Percentiles rank a stretch among this genome's conserved stretches.
phyloP scores from a whole-genome alignment of 1,140 invertebrate genomes.

The Microplitis mediator region DNA sequence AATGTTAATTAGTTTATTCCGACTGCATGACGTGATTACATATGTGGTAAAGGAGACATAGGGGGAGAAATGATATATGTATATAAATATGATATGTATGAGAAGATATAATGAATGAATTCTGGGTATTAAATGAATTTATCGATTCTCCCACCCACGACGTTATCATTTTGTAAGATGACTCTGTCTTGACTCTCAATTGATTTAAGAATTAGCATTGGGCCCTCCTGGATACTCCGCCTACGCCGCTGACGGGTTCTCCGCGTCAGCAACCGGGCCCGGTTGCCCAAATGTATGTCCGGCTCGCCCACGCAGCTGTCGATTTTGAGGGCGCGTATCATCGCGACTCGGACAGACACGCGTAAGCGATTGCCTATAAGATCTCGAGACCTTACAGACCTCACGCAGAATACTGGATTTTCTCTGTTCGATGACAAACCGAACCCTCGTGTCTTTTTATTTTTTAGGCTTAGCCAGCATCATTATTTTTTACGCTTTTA shows the following conservation, averaged over 20 bases:
- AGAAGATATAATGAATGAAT: not conserved
- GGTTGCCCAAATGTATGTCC: conserved; percentile 1
- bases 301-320: not conserved
- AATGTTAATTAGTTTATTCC: too few relatives aligned
- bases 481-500: too few relatives aligned
- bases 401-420: too few relatives aligned
- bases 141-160: conserved; percentile 6
- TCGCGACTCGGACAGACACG: not conserved
- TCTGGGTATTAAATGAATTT: not conserved
- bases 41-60: too few relatives aligned
- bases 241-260: not conserved
- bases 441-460: too few relatives aligned
- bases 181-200: not conserved
- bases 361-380: too few relatives aligned
- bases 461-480: too few relatives aligned
- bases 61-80: too few relatives aligned
- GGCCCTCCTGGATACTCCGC: not conserved
- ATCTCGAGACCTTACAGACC: too few relatives aligned
- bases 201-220: conserved; percentile 1
- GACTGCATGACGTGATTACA: too few relatives aligned
- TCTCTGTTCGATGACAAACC: too few relatives aligned
- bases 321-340: conserved; percentile 1
- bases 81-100: too few relatives aligned
- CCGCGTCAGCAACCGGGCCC: not conserved
- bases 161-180: conserved; percentile 15